Evolutionary conservation across 2,797 vertebrate genomes (phyloP).

Genomic region (Anguilla pacifica): DNA sequence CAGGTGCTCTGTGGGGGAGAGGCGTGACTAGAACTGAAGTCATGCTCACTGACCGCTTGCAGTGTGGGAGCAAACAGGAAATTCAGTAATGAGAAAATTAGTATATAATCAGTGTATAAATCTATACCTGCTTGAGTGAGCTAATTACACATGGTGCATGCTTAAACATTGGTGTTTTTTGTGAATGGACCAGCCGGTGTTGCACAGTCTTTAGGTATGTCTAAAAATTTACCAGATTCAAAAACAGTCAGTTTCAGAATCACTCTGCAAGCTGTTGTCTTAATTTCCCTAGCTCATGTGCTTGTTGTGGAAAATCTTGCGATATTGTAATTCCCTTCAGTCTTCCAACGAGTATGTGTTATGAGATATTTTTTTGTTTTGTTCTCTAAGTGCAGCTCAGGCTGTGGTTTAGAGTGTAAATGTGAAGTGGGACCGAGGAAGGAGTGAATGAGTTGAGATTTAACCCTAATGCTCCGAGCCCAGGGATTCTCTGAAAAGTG

Average conservation of each 20-base stretch:
- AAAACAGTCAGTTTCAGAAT: background rate
- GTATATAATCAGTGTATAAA: background rate
- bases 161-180: background rate
- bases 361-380: background rate
- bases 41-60: background rate
- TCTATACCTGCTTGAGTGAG: no score
- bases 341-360: background rate
- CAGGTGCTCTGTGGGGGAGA: background rate
- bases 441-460: conserved; percentile 4
- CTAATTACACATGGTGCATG: background rate
- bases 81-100: background rate
- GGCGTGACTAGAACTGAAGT: background rate
- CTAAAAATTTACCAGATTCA: background rate
- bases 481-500: background rate
- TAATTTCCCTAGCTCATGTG: background rate
- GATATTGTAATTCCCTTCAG: background rate
- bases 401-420: background rate
- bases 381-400: background rate
- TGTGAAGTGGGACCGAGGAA: background rate
- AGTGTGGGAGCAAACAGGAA: background rate
- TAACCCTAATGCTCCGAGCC: background rate
- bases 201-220: background rate
- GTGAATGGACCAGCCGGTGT: no score
- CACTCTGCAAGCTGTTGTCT: background rate
- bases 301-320: background rate